Base-by-base conservation (phyloP, 2,797 vertebrate genomes). In the Gouania willdenowi region DNA sequence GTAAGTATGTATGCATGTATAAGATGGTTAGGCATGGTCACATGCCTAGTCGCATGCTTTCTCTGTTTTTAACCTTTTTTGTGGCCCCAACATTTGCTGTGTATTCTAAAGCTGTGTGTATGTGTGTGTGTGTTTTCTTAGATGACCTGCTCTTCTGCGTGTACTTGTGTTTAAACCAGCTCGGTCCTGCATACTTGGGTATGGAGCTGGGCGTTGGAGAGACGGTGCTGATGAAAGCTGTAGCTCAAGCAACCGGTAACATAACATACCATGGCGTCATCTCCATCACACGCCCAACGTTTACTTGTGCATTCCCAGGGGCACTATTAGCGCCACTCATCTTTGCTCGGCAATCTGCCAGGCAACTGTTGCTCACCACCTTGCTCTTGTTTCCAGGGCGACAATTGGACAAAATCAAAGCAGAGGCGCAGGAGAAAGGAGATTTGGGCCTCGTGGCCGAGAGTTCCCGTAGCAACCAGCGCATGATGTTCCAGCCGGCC, bases 401-500 rank as follows among this genome's bases (percentile, higher is more conserved):
- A 56, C 92, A 94, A 66, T 75, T 95, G 67, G 92, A 94, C 65
- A 88, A 91, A 32, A 85, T 95, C 62, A 92, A 92, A 71, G 85
- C 87, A 0, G 93, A 94, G 68, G 88, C 86, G 0, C 89, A 91
- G 12, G 93, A 95, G 81, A 91, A 84, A 32, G 93, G 93, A 0
- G 93, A 97, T 11, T 40, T 95, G 49, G 94, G 93, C 36, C 83
- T 95, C 7, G 93, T 97, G 64, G 94, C 92, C 0, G 93, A 95
- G 82, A 92, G 80, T 57, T 94, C 92, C 68, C 92, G 93, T 42
- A 91, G 91, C 77, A 95, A 91, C 57, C 93, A 95, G 71, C 86
- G 92, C 36, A 93, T 82, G 40, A 89, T 95, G 93, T 89, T 94
- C 69, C 82, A 89, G 0, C 93, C 92, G 0, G 90, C 91, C 3